phyloP scores from a whole-genome alignment of 2,888 invertebrate genomes.

The Drosophila anceps region DNA sequence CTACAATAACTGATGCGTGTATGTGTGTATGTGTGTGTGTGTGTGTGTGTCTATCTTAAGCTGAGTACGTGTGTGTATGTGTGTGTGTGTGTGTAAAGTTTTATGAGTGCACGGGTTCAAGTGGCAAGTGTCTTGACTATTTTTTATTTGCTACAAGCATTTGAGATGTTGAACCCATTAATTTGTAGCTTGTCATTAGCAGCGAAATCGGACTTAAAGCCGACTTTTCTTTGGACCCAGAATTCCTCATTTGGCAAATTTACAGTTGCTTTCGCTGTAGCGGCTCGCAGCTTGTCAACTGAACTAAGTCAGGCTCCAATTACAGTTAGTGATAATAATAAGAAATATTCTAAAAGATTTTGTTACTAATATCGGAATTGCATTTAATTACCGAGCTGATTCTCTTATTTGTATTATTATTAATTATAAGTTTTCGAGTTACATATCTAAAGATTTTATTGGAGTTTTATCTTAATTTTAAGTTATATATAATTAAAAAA shows the following conservation, averaged over 20 bases:
- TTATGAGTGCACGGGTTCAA: constrained; percentile 78
- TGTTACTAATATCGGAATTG: background rate
- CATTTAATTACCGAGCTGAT: too few relatives aligned
- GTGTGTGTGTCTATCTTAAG: constrained; percentile 2
- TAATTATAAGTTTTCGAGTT: background rate
- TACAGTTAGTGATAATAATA: background rate
- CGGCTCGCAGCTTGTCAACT: constrained; percentile 5
- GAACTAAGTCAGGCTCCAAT: constrained; percentile 5
- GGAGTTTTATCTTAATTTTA: too few relatives aligned
- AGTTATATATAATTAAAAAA: too few relatives aligned
- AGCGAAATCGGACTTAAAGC: constrained; percentile 50
- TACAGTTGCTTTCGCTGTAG: constrained; percentile 39
- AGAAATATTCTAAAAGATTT: background rate
- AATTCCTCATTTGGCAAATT: constrained; percentile 26
- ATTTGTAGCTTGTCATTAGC: constrained; percentile 62
- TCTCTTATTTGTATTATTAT: too few relatives aligned
- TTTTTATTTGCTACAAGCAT: constrained; percentile 75
- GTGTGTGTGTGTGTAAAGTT: constrained; percentile 29
- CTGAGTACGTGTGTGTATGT: constrained; percentile 11
- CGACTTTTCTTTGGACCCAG: constrained; percentile 42
- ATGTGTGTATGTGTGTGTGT: constrained; percentile 18
- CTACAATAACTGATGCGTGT: constrained; percentile 24
- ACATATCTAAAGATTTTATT: background rate
- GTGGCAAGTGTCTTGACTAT: constrained; percentile 75
- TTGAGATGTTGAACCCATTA: constrained; percentile 71